Evolutionary conservation across 2,888 invertebrate species (phyloP), one percentile per base, ranked within the genome.

Genomic region (Globia sparganii): DNA sequence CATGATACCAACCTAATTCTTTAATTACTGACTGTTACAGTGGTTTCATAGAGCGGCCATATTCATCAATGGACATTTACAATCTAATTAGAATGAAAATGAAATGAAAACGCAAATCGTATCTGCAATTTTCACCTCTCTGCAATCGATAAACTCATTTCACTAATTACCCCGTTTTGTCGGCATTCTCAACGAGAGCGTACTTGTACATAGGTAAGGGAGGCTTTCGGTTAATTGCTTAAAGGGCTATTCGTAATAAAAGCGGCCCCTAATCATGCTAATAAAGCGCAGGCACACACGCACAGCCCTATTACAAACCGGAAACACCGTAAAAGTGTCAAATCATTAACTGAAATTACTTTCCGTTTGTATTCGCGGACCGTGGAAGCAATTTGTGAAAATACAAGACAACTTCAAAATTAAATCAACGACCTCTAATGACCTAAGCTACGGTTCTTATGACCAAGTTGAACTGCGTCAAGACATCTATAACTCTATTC

Each of bases 301-400:
- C 87, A 80, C 84, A 80, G 80, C 84, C 81, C 86, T 86, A 87
- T 91, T 91, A 92, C 91, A 87, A 86, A 84, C 88, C 90, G 91
- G 91, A 90, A 92, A 92, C 84, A 91, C 88, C 90, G 91, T 93
- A 92, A 94, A 94, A 94, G 90, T 94, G 93, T 93, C 92, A 92
- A 95, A 94, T 94, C 93, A 94, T 93, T 94, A 93, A 91, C 89
- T 91, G 87, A 92, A 94, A 94, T 95, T 94, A 92, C 92, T 91
- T 92, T 89, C 87, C 89, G 87, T 89, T 90, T 86, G 88, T 88
- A 89, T 85, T 89, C 83, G 78, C 80, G 81, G 78, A 84, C 84
- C 77, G 75, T 83, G 78, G 82, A 84, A 84, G 69, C 64, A 72
- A 78, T 84, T 80, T 72, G 65, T 75, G 58, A 72, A 75, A 77